Conservation (phyloP, 2,797 vertebrate genomes). For the Enteromius paludinosus region DNA sequence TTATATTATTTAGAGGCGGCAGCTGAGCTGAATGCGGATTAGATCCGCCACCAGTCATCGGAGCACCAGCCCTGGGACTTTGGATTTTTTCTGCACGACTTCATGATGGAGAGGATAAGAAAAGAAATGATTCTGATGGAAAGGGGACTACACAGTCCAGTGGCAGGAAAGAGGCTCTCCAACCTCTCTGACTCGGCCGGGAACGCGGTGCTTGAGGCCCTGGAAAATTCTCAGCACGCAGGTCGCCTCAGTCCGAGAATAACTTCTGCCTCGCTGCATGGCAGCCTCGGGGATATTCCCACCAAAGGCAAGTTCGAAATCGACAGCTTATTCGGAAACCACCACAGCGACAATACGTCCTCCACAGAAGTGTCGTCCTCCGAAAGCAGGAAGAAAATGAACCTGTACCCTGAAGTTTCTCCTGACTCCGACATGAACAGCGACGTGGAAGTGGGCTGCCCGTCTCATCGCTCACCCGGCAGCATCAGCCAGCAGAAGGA, state of each 20-base stretch:
- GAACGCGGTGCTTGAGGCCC: conserved; percentile 96
- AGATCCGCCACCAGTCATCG: conserved; percentile 90
- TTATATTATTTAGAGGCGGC: conserved; percentile 89
- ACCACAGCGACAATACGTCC: conserved; percentile 86
- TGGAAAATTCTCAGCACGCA: conserved; percentile 97
- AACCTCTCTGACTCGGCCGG: conserved; percentile 91
- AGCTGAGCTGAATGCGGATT: conserved; percentile 93
- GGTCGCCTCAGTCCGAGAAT: conserved; percentile 96
- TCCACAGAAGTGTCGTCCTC: conserved; percentile 88
- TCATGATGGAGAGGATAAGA: conserved; percentile 98
- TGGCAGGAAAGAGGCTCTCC: conserved; percentile 91
- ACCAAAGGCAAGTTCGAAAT: conserved; percentile 98
- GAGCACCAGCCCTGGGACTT: conserved; percentile 86
- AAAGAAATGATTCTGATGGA: conserved; percentile 99
- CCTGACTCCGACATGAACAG: conserved; percentile 97
- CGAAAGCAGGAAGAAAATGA: conserved; percentile 94
- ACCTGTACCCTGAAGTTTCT: conserved; percentile 92
- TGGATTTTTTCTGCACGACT: conserved; percentile 83
- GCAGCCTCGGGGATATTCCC: conserved; percentile 90
- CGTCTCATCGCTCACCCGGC: conserved; percentile 90
- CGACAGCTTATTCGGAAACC: conserved; percentile 93
- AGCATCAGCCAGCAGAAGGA: conserved; percentile 92
- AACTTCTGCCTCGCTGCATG: conserved; percentile 92
- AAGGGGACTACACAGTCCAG: conserved; percentile 96
- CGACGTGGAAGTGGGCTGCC: conserved; percentile 98